phyloP scores from a whole-genome alignment of 2,888 invertebrate genomes.

The Platycheirus albimanus region DNA sequence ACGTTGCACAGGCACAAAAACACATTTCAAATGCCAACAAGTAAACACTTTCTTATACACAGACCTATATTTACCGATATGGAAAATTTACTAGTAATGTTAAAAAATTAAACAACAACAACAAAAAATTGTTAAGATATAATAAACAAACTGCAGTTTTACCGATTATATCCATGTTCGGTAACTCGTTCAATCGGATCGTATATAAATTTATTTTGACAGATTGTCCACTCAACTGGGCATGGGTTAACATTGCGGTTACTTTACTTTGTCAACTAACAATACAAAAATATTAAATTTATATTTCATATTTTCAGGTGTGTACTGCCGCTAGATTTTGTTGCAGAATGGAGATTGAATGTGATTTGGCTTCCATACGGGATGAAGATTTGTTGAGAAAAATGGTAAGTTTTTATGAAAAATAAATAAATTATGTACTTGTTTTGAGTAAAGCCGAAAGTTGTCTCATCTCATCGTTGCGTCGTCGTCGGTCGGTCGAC shows the following conservation, averaged over 20 bases:
- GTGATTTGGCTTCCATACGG: constrained; percentile 87
- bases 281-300: constrained; percentile 15
- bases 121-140: not conserved
- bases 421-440: not conserved
- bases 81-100: constrained; percentile 43
- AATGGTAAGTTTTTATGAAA: constrained; percentile 85
- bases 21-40: constrained; percentile 21
- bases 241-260: constrained; percentile 58
- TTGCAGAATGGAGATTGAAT: constrained; percentile 82
- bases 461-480: no score
- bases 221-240: constrained; percentile 58
- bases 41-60: constrained; percentile 15
- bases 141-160: constrained; percentile 53
- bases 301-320: constrained; percentile 59
- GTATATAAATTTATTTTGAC: constrained; percentile 64
- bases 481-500: no score
- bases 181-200: constrained; percentile 43
- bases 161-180: constrained; percentile 42
- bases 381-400: constrained; percentile 90
- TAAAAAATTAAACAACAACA: constrained; percentile 21
- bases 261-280: constrained; percentile 58
- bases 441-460: constrained; percentile 8
- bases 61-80: constrained; percentile 50
- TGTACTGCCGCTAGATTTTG: constrained; percentile 43
- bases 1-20: constrained; percentile 32